These are phyloP conservation scores for Fopius arisanus DNA, from an alignment of 1,140 invertebrate species.

Conservation along the genomic window DNA sequence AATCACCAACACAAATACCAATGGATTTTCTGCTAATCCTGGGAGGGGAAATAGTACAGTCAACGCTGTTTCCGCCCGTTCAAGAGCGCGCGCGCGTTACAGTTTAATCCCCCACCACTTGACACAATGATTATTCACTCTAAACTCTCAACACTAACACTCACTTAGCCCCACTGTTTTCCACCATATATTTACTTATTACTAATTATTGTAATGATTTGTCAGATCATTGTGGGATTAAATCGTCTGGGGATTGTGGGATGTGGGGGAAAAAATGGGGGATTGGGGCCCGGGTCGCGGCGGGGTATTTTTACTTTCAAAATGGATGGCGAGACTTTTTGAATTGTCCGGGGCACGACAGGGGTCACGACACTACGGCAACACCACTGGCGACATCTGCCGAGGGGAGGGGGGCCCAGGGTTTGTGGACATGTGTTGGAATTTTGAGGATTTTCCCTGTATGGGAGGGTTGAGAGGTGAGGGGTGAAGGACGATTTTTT, in stretches of 20 bases:
- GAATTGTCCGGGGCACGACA: slow-evolving; percentile 40
- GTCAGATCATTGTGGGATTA: no score
- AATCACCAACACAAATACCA: not conserved
- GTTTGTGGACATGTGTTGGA: not conserved
- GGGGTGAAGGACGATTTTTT: not conserved
- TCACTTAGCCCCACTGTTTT: no score
- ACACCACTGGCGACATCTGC: not conserved
- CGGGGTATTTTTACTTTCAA: slow-evolving; percentile 57
- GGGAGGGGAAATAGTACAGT: not conserved
- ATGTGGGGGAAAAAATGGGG: not conserved
- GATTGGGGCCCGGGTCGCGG: slow-evolving; percentile 36
- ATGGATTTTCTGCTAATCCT: not conserved
- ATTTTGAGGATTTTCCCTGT: not conserved
- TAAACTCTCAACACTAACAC: no score
- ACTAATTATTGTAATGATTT: no score
- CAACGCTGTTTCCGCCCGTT: slow-evolving; percentile 3
- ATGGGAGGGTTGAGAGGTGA: no score
- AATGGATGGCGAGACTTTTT: slow-evolving; percentile 52
- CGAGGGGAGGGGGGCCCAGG: not conserved
- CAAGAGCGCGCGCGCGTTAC: not conserved
- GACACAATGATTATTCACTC: not conserved
- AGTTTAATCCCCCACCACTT: not conserved
- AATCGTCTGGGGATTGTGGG: not conserved
- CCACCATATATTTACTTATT: no score
- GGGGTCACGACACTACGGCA: slow-evolving; percentile 35